phyloP scores from a whole-genome alignment of 2,888 invertebrate species.

The Trimorus sp. region DNA sequence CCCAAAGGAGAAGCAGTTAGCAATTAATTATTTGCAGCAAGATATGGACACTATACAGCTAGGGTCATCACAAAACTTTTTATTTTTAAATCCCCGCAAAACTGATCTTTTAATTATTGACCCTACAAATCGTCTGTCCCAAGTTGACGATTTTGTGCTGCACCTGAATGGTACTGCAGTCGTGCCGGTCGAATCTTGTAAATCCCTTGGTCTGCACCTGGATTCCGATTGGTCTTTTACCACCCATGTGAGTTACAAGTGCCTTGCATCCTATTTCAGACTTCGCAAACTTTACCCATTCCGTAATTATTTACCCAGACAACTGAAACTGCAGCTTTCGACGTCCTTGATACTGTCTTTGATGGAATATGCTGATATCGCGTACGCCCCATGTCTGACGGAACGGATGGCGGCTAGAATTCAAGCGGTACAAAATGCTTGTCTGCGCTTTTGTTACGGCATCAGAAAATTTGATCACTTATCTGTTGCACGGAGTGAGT shows the following conservation, averaged over 20 bases:
- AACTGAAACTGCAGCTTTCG: neutral
- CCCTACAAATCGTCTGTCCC: neutral
- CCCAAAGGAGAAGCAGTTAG: no score
- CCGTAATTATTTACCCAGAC: neutral
- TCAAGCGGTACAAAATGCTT: neutral
- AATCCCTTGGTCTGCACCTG: conserved; percentile 1
- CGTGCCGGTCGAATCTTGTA: neutral
- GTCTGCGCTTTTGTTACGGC: conserved; percentile 5
- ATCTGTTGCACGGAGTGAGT: neutral
- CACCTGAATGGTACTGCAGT: neutral
- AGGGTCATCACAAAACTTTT: neutral
- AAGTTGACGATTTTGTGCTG: neutral
- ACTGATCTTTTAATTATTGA: neutral
- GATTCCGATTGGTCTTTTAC: conserved; percentile 3
- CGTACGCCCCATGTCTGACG: conserved; percentile 2
- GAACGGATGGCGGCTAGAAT: neutral
- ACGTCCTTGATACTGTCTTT: neutral
- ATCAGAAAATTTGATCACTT: conserved; percentile 14
- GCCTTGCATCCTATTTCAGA: neutral
- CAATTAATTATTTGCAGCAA: neutral
- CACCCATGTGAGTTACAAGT: neutral
- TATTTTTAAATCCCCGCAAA: neutral
- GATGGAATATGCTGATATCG: conserved; percentile 17
- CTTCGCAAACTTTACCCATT: neutral
- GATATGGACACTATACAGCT: neutral